Conservation (phyloP, 2,888 invertebrate genomes). For the Erynnis tages region DNA sequence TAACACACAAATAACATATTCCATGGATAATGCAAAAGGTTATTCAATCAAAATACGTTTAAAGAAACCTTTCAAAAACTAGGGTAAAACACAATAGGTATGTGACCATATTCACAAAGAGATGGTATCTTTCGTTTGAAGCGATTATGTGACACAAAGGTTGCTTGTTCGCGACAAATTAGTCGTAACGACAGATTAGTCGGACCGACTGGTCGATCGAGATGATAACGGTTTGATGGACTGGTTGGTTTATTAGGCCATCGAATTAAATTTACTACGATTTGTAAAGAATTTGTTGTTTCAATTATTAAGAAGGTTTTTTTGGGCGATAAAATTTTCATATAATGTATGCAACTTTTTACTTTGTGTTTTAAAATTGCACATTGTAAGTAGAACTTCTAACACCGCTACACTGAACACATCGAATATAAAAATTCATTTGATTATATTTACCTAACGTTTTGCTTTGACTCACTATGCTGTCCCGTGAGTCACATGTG, state of each 20-base stretch:
- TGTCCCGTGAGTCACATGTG: too few relatives aligned
- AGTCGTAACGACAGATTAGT: conserved; percentile 27
- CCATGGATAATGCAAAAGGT: not conserved
- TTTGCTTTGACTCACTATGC: too few relatives aligned
- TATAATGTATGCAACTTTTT: too few relatives aligned
- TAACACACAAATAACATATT: too few relatives aligned
- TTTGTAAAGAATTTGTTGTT: not conserved
- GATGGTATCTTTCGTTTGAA: conserved; percentile 29
- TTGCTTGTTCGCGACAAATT: conserved; percentile 31
- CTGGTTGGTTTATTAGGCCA: conserved; percentile 11
- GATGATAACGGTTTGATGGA: conserved; percentile 28
- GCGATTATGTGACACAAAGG: conserved; percentile 28
- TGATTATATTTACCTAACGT: too few relatives aligned
- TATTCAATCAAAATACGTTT: conserved; percentile 5
- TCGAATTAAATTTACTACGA: conserved; percentile 8
- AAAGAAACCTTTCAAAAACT: not conserved
- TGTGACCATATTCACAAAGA: conserved; percentile 5
- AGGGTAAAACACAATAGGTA: conserved; percentile 21
- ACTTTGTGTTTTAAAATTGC: too few relatives aligned
- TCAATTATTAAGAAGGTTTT: not conserved
- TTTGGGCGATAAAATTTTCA: too few relatives aligned
- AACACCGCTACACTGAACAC: too few relatives aligned
- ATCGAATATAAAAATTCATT: too few relatives aligned
- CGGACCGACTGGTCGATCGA: conserved; percentile 18
- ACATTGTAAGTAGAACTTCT: too few relatives aligned